phyloP scores from a whole-genome alignment of 2,797 vertebrate genomes.

The Neopelma chrysocephalum region DNA sequence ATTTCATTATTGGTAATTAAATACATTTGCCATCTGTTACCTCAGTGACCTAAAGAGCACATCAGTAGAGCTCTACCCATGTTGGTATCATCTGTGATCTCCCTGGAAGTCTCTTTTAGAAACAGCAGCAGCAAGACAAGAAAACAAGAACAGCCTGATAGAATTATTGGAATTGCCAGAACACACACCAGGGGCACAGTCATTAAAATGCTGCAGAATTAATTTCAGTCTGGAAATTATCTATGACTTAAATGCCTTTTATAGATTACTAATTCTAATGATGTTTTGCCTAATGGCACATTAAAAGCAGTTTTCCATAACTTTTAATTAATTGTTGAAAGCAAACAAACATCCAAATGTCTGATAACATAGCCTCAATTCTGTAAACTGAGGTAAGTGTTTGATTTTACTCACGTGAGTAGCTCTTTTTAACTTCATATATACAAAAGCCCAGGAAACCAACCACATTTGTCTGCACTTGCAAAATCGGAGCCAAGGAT shows the following conservation, averaged over 20 bases:
- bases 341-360: not conserved
- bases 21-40: not conserved
- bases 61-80: not conserved
- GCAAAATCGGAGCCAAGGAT: not conserved
- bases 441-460: not conserved
- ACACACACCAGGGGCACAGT: accelerated
- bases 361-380: not conserved
- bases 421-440: not conserved
- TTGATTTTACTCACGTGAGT: not conserved
- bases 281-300: not conserved
- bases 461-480: not conserved
- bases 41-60: not conserved
- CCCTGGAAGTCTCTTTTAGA: not conserved
- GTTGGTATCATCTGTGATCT: not conserved
- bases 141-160: not conserved
- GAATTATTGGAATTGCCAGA: not conserved
- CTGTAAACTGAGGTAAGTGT: not conserved
- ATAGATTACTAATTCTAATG: conserved; percentile 45
- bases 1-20: not conserved
- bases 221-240: conserved; percentile 43
- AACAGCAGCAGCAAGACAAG: not conserved
- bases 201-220: conserved; percentile 36
- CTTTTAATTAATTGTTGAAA: conserved; percentile 42
- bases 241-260: not conserved
- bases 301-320: conserved; percentile 19